Base-by-base conservation (phyloP, 2,888 invertebrate genomes). In the Sesia apiformis region DNA sequence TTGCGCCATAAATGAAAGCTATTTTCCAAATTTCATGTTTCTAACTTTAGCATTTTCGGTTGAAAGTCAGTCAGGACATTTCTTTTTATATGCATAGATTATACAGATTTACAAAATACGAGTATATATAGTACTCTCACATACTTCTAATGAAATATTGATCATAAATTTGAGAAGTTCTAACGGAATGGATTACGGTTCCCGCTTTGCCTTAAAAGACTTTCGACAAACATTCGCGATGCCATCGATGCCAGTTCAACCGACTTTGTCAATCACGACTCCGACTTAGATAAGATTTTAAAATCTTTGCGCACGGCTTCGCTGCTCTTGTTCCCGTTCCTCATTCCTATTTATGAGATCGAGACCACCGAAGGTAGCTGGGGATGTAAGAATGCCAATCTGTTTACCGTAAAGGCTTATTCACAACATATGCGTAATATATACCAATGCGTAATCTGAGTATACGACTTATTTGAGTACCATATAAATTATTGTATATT, bases 331-430 rank as follows among this genome's bases (percentile, higher is more conserved):
- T 65, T 62, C 66, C 59, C 65, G 62, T 62, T 67, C 63, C 71
- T 78, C 70, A 77, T 78, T 69, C 67, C 66, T 79, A 77, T 79
- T 78, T 76, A 78, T 76, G 70, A 77, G 76, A 68, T 67, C 60
- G 69, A 61, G 63, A 69, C 65, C 65, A 66, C 65, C 70, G 5
- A 38, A 7, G 38, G 50, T 50, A 38, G 46, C 46, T 46, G 8
- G 8, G 46, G 23, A 46, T 50, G 50, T 50, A 50, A 50, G 7
- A 50, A 50, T 50, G 7, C 38, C 50, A 38, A 50, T 50, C 50
- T 50, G 50, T 50, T 50, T 50, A 50, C 46, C 46, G 46, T 23
- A 46, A 46, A 23, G 46, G 46, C 46, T 46, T 46, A 46, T 23
- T 46, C 8, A 46, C 46, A 8, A 46, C 5, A 23, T 23, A 23